Evolutionary conservation across 1,140 invertebrate species (phyloP), one percentile per base, ranked within the genome.

Genomic region (Papilio xuthus): DNA sequence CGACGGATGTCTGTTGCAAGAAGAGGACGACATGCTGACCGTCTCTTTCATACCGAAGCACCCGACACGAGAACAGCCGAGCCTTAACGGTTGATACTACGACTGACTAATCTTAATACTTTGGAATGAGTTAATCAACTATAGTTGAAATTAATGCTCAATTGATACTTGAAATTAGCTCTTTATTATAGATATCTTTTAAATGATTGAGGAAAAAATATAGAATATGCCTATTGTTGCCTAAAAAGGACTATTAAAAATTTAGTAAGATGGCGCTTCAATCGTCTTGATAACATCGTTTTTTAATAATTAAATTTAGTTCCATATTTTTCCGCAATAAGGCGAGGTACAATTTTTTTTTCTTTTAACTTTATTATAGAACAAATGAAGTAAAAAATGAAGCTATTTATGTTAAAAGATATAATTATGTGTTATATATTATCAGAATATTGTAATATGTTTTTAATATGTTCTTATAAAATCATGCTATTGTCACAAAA

Each of bases 41-140:
- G 92, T 94, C 56, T 92, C 92, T 3, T 94, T 94, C 83, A 93
- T 93, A 81, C 89, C 92, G 4, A 93, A 92, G 20, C 71, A 73
- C 10, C 71, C 71, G 41, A 73, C 71, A 23, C n/a, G 71, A 20
- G 71, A 73, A 8, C 41, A 73, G 23, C 71, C 71, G 15, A 73
- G 71, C 4, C 71, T 73, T 23, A 73, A 73, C 20, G 71, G 71
- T 15, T 73, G 71, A 67, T 56, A 56, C 26, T 67, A 67, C 60
- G 60, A 67, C 60, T 60, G 20, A 26, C 10, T 26, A 60, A 12
- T 67, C 9, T 26, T 60, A 56, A 20, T 67, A 67, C 26, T 67
- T 28, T 37, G 60, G 26, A 7, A 60, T 2, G 18, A 53, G 50
- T 18, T 47, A 47, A 47, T 15, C 44, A 53, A 53, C 8, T 20